A percentile compares a stretch with the other conserved stretches of the same genome.
These are phyloP conservation scores for Ephydatia muelleri DNA, from an alignment of 37 sponge, comb jelly and placozoan species.

Conservation along the genomic window DNA sequence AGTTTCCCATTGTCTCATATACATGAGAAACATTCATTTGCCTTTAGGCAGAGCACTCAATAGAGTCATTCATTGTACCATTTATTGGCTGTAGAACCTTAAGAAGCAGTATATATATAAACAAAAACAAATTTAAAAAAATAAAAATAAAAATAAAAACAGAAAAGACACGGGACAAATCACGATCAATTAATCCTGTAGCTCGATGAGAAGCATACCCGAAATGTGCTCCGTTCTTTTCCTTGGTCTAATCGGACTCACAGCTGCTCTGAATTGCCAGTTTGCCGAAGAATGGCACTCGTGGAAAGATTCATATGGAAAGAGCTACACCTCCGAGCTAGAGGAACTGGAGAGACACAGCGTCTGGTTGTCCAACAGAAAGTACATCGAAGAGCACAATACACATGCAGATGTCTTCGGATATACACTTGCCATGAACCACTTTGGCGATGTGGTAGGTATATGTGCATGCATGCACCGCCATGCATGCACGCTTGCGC, in stretches of 20 bases:
- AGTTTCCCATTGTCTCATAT: too few species aligned
- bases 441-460: slow-evolving; percentile 76
- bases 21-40: too few species aligned
- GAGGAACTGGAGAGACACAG: slow-evolving; percentile 52
- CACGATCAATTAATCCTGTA: too few species aligned
- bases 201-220: too few species aligned
- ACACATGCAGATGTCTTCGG: slow-evolving; percentile 60
- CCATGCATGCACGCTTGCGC: too few species aligned
- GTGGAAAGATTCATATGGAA: slow-evolving; percentile 61
- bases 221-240: not conserved
- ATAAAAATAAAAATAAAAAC: too few species aligned
- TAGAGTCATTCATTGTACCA: too few species aligned
- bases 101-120: too few species aligned
- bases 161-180: too few species aligned
- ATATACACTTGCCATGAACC: slow-evolving; percentile 78
- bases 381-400: slow-evolving; percentile 76
- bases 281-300: slow-evolving; percentile 52
- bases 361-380: slow-evolving; percentile 67
- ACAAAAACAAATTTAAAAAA: too few species aligned
- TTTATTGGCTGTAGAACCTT: too few species aligned
- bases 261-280: not conserved
- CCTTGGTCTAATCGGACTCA: not conserved
- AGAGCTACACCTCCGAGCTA: slow-evolving; percentile 25
- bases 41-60: too few species aligned
- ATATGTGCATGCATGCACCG: not conserved